A percentile compares a stretch with the other conserved stretches of the same genome.
These are phyloP conservation scores for Caenorhabditis briggsae DNA, from an alignment of 1,140 invertebrate species.

Conservation along the genomic window DNA sequence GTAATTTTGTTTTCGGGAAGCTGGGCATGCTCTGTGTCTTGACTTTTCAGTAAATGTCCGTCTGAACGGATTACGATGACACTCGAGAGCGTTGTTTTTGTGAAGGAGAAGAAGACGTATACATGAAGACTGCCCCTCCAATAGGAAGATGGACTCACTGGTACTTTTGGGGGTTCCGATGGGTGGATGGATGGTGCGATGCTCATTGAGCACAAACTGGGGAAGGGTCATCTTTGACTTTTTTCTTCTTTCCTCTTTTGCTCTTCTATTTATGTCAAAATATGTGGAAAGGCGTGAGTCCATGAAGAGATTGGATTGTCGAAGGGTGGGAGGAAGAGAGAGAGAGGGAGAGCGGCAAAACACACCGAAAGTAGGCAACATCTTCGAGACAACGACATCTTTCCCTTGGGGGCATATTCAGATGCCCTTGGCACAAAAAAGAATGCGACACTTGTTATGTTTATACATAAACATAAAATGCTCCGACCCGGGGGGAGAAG, in stretches of 20 bases:
- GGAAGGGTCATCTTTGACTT: conserved; percentile 36
- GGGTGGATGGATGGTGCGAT: not conserved
- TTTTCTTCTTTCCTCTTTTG: not conserved
- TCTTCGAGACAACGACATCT: conserved; percentile 24
- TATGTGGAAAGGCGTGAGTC: not conserved
- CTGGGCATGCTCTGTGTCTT: not conserved
- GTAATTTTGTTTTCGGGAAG: conserved; percentile 10
- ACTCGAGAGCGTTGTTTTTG: conserved; percentile 32
- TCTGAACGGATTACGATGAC: conserved; percentile 19
- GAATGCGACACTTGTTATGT: conserved; percentile 47
- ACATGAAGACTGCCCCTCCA: not conserved
- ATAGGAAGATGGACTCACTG: conserved; percentile 12
- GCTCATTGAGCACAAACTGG: not conserved
- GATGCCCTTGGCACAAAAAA: conserved; percentile 29
- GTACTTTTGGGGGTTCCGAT: conserved; percentile 29
- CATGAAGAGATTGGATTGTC: not conserved
- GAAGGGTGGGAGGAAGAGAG: not conserved
- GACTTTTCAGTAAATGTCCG: conserved; percentile 9
- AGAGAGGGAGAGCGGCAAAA: not conserved
- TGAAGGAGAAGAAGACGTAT: not conserved
- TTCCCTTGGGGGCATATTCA: conserved; percentile 41
- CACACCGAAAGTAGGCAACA: conserved; percentile 30
- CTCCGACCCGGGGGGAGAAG: conserved; percentile 11
- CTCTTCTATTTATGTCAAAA: conserved; percentile 34
- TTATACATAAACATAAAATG: conserved; percentile 45